Evolutionary conservation across 2,888 invertebrate genomes (phyloP).

Genomic region (Byasa hedistus): DNA sequence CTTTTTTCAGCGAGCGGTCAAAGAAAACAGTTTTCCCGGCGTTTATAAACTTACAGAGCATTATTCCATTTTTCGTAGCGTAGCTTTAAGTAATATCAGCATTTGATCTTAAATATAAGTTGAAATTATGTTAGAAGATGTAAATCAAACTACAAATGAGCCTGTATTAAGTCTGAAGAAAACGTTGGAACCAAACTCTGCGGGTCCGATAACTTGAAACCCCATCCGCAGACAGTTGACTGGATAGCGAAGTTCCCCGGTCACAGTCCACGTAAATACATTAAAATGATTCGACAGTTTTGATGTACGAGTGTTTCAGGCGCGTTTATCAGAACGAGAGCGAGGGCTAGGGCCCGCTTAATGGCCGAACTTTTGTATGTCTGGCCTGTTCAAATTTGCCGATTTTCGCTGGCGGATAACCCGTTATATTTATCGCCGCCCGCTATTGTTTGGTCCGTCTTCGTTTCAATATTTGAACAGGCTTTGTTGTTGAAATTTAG

Average conservation of each 20-base stretch:
- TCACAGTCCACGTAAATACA: conserved; percentile 40
- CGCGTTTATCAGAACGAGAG: conserved; percentile 39
- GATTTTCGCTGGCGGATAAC: conserved; percentile 42
- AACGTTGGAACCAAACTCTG: too few relatives aligned
- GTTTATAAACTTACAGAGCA: neutral
- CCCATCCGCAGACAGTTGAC: conserved; percentile 10
- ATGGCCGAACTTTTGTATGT: conserved; percentile 53
- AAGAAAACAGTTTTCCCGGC: neutral
- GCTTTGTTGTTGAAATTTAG: conserved; percentile 26
- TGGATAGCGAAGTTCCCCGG: conserved; percentile 39
- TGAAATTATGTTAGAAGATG: too few relatives aligned
- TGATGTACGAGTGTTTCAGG: conserved; percentile 42
- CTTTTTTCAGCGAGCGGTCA: neutral
- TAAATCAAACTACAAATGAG: too few relatives aligned
- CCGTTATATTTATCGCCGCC: conserved; percentile 39
- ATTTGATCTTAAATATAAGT: too few relatives aligned
- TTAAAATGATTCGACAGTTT: conserved; percentile 49
- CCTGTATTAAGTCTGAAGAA: too few relatives aligned
- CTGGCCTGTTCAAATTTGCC: conserved; percentile 49
- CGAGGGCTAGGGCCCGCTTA: conserved; percentile 40
- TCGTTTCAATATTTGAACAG: conserved; percentile 35
- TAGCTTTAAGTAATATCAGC: neutral
- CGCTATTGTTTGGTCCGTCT: conserved; percentile 39
- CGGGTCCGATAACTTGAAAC: too few relatives aligned
- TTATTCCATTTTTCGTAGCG: too few relatives aligned